Evolutionary conservation across 2,888 invertebrate genomes (phyloP), one percentile per base, ranked within the genome.

Genomic region (Drosophila niveifrons): DNA sequence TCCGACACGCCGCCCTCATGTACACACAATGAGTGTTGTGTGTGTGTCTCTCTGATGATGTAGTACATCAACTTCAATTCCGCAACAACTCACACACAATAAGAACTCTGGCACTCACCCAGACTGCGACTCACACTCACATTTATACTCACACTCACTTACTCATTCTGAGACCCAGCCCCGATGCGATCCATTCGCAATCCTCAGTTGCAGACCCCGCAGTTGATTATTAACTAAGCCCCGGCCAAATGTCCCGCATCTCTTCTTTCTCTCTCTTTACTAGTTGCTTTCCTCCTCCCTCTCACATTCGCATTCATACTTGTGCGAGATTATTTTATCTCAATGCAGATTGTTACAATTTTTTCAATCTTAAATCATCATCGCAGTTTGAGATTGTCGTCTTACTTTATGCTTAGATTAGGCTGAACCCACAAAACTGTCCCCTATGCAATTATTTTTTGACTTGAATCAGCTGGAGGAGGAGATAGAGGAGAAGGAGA

Each of bases 201-300:
- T 31, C 3, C 46, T 56, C 56, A 2, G 36, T 51, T n/a, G 7
- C 4, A 31, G 41, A 48, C 34, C 17, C 57, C 23, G 61, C 59
- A 36, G 56, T 83, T 83, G 88, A 75, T 87, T 82, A 87, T 84
- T 73, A 82, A 84, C 88, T 87, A 87, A 82, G 85, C 88, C 80
- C 74, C 44, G 23, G 67, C 73, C 82, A 78, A 88, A 81, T 83
- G 73, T 88, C 83, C 83, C 83, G 83, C 83, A 84, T 84, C 66
- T 78, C 65, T 36, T 65, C 80, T 75, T 59, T 51, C 13, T 15
- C 23, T 23, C 23, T 23, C 66, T 77, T 63, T 70, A 74, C 67
- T 62, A 61, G 61, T 57, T 64, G 57, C 28, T 61, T 58, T 65
- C 51, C 59, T 39, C 46, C 55, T 65, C 80, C 78, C 62, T 51